Percentiles rank a stretch among this genome's conserved stretches.
These are phyloP conservation scores for Cololabis saira DNA, from an alignment of 2,113 vertebrate genomes.

Conservation along the genomic window DNA sequence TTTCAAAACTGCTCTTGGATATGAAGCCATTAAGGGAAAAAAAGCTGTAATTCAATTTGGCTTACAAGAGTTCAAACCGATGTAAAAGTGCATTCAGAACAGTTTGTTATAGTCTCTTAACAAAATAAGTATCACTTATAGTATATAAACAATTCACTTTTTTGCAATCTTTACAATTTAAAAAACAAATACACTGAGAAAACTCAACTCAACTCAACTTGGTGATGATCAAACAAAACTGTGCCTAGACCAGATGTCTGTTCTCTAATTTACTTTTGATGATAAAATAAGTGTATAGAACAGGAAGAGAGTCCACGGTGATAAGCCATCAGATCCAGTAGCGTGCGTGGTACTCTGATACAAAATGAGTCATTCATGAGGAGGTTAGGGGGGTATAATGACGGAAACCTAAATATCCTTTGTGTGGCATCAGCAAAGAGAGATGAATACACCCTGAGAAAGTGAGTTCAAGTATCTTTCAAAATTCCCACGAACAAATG, in stretches of 20 bases:
- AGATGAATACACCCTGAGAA: constrained; percentile 20
- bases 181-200: too few species aligned
- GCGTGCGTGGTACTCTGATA: constrained; percentile 8
- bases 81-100: background rate
- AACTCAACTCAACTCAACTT: too few species aligned
- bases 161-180: too few species aligned
- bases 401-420: constrained; percentile 33
- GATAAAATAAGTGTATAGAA: background rate
- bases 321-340: background rate
- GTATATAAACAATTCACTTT: too few species aligned
- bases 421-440: constrained; percentile 30
- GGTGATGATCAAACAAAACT: too few species aligned
- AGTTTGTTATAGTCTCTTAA: background rate
- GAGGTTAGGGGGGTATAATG: constrained; percentile 37
- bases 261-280: too few species aligned
- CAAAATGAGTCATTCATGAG: constrained; percentile 9
- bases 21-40: background rate
- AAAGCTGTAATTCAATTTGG: background rate
- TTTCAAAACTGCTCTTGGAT: constrained; percentile 12
- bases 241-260: too few species aligned
- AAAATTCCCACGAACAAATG: too few species aligned
- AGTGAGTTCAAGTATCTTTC: too few species aligned
- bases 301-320: background rate
- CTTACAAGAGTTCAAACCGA: background rate
- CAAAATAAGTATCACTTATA: too few species aligned